Base-by-base conservation (phyloP, 92 coral and sea anemone species). In the Montipora capitata region DNA sequence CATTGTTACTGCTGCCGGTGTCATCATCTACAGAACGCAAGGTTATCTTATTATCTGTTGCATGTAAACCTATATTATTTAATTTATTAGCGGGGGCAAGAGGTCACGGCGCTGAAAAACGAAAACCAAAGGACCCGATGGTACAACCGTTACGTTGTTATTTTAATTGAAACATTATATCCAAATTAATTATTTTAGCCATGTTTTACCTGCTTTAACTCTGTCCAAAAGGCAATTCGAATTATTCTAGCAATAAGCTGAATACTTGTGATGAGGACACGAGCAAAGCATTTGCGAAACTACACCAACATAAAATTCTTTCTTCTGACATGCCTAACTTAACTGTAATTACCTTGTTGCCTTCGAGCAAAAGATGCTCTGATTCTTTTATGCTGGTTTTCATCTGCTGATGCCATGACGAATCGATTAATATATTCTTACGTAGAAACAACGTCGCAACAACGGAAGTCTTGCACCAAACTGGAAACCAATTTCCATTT, bases 331-430 rank as follows among this genome's bases (percentile, higher is more conserved):
- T 40, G 76, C 42, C 76, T 71, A 11, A 71, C 76, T 40, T 43
- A 71, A 71, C 76, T 71, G 76, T 72, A 72, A 72, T 72, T 72
- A 72, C 59, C 77, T 72, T 72, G 40, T 45, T 44, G 59, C 8
- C 77, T 72, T 72, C 1, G 77, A 72, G 77, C 77, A 72, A 72
- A 72, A 72, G 43, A 72, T 72, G 77, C 76, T 44, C 76, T 71
- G 10, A 71, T 40, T 72, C 77, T 16, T 72, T 72, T 44, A n/a
- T 35, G 40, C 17, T 2, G 77, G 43, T 42, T 72, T 70, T 10
- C 77, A 45, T 72, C 77, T 44, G 77, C 77, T 72, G 77, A 72
- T 72, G 17, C 77, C 77, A 72, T 72, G 40, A 72, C 45, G 10
- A 35, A 72, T 44, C 16, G 15, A 72, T 72, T 11, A 58, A 11